phyloP scores from a whole-genome alignment of 2,113 vertebrate species.

The Tautogolabrus adspersus region DNA sequence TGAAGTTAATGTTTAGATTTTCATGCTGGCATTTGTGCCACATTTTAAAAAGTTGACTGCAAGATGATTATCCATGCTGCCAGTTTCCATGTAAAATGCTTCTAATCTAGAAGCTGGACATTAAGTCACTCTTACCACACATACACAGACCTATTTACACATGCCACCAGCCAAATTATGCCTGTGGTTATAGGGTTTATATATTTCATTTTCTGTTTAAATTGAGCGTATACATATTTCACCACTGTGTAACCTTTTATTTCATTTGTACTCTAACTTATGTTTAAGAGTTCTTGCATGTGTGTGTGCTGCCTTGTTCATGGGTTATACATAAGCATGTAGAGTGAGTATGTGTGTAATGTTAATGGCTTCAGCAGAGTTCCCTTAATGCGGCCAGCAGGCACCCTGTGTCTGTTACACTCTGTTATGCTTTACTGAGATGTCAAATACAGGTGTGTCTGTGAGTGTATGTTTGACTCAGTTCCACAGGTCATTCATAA shows the following conservation, averaged over 20 bases:
- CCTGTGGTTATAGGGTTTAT: slow-evolving; percentile 36
- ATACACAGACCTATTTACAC: slow-evolving; percentile 2
- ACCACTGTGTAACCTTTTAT: background rate
- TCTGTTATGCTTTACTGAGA: slow-evolving; percentile 77
- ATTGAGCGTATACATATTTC: slow-evolving; percentile 13
- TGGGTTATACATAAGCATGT: slow-evolving; percentile 64
- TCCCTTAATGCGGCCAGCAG: slow-evolving; percentile 68
- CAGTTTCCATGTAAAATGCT: background rate
- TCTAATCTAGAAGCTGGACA: slow-evolving; percentile 15
- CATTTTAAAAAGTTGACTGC: background rate
- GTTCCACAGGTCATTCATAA: slow-evolving; percentile 47
- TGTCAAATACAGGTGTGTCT: slow-evolving; percentile 79
- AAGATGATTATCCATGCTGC: background rate
- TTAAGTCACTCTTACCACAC: background rate
- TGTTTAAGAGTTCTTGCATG: slow-evolving; percentile 10
- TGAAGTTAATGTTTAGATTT: slow-evolving; percentile 31
- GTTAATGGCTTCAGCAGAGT: slow-evolving; percentile 83
- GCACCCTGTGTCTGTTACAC: slow-evolving; percentile 65
- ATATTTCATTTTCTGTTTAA: slow-evolving; percentile 44
- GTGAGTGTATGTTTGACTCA: slow-evolving; percentile 19
- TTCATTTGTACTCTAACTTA: slow-evolving; percentile 19
- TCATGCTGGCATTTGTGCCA: slow-evolving; percentile 14
- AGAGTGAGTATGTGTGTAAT: slow-evolving; percentile 69
- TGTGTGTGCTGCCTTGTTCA: slow-evolving; percentile 22
- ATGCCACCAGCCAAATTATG: slow-evolving; percentile 29